Percentiles rank a stretch among this genome's conserved stretches.
Conservation (phyloP, 2,797 vertebrate species). For the Danio albolineatus region DNA sequence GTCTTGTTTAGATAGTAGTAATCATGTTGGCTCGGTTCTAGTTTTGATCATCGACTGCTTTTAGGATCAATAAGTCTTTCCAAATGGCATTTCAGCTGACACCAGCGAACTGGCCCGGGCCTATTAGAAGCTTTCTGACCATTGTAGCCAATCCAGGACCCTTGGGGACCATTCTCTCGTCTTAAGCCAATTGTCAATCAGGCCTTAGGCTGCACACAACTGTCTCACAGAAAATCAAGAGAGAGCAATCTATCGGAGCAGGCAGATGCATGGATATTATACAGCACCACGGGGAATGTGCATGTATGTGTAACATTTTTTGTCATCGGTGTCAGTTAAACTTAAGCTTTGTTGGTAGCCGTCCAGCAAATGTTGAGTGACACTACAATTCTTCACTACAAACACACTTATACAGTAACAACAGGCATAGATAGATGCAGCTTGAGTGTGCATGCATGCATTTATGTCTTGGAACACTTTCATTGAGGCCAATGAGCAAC, state of each 20-base stretch:
- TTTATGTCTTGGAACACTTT: constrained; percentile 4
- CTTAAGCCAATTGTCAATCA: constrained; percentile 57
- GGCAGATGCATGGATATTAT: constrained; percentile 48
- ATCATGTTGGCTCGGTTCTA: constrained; percentile 10
- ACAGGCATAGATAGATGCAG: background rate
- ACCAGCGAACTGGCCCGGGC: constrained; percentile 24
- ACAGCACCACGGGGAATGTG: constrained; percentile 33
- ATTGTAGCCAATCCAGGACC: constrained; percentile 47
- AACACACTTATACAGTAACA: background rate
- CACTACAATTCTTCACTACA: background rate
- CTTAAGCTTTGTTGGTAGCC: constrained; percentile 48
- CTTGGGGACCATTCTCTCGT: constrained; percentile 50
- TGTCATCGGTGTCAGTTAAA: constrained; percentile 52
- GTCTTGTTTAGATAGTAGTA: constrained; percentile 10
- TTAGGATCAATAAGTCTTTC: constrained; percentile 50
- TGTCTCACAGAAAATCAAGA: constrained; percentile 54
- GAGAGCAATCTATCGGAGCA: constrained; percentile 53
- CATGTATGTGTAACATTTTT: constrained; percentile 10
- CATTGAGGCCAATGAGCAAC: background rate
- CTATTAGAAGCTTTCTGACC: constrained; percentile 37
- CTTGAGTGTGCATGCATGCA: constrained; percentile 9
- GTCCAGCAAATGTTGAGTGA: constrained; percentile 44
- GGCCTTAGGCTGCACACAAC: constrained; percentile 48
- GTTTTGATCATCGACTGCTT: constrained; percentile 42
- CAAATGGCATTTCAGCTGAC: constrained; percentile 49